These are phyloP conservation scores for Embidobia sp. DNA, from an alignment of 2,888 invertebrate species.

Conservation along the genomic window DNA sequence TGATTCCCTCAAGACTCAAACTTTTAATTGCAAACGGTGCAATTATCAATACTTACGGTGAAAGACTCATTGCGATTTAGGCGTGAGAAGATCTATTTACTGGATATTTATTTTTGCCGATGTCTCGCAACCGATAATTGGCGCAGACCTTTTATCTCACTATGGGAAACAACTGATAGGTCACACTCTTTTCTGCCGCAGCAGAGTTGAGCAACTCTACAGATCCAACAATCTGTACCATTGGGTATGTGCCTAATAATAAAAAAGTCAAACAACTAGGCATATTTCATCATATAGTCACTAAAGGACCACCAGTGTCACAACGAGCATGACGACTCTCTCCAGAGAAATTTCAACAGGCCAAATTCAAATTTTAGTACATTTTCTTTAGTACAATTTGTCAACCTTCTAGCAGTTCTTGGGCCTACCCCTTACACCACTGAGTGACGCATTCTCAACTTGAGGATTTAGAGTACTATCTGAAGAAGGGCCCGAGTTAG, in stretches of 20 bases:
- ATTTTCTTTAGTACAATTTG: constrained; percentile 63
- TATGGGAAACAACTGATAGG: neutral
- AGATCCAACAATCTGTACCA: neutral
- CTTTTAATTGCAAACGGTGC: no score
- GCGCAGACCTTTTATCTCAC: no score
- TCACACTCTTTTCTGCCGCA: neutral
- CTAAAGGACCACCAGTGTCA: constrained; percentile 5
- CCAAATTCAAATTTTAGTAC: constrained; percentile 11
- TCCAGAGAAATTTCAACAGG: neutral
- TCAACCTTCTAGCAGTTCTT: constrained; percentile 32
- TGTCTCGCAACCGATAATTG: no score
- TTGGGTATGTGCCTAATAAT: no score
- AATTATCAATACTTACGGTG: no score
- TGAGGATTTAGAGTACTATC: no score
- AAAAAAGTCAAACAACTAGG: neutral
- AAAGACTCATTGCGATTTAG: no score
- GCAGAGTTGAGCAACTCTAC: neutral
- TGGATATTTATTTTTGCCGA: no score
- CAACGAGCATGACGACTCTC: constrained; percentile 15
- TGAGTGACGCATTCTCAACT: no score
- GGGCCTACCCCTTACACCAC: constrained; percentile 49
- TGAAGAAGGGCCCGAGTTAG: no score
- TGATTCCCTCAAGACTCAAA: no score
- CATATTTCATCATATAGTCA: constrained; percentile 22
- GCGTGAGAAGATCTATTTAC: no score